phyloP scores from a whole-genome alignment of 2,888 invertebrate genomes.

The Caradrina clavipalpis region DNA sequence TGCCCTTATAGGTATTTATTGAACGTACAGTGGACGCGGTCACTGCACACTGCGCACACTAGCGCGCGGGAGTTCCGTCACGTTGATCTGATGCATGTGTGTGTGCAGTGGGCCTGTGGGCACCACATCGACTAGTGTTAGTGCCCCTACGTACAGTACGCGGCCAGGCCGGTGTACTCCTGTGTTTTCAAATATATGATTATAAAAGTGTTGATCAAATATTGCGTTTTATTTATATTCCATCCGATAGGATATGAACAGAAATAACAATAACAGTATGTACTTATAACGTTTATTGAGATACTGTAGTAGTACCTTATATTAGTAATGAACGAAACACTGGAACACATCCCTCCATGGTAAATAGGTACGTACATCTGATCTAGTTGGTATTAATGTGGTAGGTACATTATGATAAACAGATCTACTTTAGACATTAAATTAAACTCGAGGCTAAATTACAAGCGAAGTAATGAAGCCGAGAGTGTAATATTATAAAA shows the following conservation, averaged over 20 bases:
- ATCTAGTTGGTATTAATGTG: background rate
- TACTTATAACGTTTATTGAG: slow-evolving; percentile 45
- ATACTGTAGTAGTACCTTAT: slow-evolving; percentile 4
- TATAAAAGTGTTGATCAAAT: slow-evolving; percentile 77
- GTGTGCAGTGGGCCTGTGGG: background rate
- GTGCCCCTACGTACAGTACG: background rate
- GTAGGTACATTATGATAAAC: background rate
- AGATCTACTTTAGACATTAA: no score
- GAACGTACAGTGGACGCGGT: slow-evolving; percentile 1
- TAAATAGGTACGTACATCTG: background rate
- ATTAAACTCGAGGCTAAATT: no score
- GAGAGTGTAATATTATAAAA: no score
- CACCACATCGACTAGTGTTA: background rate
- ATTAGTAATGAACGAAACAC: background rate
- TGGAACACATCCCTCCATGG: background rate
- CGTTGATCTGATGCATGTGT: background rate
- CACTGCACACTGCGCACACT: background rate
- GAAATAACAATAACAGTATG: slow-evolving; percentile 24
- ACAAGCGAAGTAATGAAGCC: no score
- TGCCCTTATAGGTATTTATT: slow-evolving; percentile 12
- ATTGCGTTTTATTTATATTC: slow-evolving; percentile 44
- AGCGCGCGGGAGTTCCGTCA: no score
- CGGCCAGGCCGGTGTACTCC: slow-evolving; percentile 41
- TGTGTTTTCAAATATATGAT: slow-evolving; percentile 59
- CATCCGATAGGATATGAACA: background rate